Base-by-base conservation (phyloP, 1,140 invertebrate species). In the Neelides sp. region DNA sequence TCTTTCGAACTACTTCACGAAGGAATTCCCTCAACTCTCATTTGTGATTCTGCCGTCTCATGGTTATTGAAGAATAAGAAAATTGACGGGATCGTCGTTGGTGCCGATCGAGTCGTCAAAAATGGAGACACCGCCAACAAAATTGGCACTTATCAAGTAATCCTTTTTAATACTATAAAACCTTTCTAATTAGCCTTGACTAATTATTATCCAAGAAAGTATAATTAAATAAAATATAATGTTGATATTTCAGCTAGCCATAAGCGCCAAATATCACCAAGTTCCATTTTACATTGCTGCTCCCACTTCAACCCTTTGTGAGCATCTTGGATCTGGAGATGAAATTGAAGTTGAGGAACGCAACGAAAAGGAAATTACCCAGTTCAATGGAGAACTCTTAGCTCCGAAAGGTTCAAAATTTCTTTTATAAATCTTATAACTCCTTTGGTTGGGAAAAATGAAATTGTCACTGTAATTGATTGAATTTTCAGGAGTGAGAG, bases 71-170 rank as follows among this genome's bases (percentile, higher is more conserved):
- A 82, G 62, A 73, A 75, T n/a, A 77, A 77, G 61, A 76, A 78
- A 53, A 80, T 89, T 48, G 73, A 74, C 17, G 83, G 82, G 2
- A 83, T 90, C 13, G 76, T 90, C 36, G 85, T 90, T 30, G 89
- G 90, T 20, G 89, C 90, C 23, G 90, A 95, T 68, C 75, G 90
- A 64, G 85, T 95, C 23, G 89, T 84, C 13, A 76, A 79, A 1
- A 99, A 98, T 71, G 95, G 95, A 2, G 95, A 99, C 67, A 98
- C 94, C 2, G 95, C 94, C 1, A 99, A 98, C 66, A 99, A 99
- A 79, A 95, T 98, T 66, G 95, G 95, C 56, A 99, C 95, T 17
- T 98, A 96, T 68, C 88, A 92, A 64, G 77, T 79, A 66, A 13
- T 13, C 24, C 17, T 20, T 19, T 48, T 40, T 5, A 13, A 5